These are phyloP conservation scores for Phaenicophaeus curvirostris DNA, from an alignment of 2,797 vertebrate genomes.

Conservation along the genomic window DNA sequence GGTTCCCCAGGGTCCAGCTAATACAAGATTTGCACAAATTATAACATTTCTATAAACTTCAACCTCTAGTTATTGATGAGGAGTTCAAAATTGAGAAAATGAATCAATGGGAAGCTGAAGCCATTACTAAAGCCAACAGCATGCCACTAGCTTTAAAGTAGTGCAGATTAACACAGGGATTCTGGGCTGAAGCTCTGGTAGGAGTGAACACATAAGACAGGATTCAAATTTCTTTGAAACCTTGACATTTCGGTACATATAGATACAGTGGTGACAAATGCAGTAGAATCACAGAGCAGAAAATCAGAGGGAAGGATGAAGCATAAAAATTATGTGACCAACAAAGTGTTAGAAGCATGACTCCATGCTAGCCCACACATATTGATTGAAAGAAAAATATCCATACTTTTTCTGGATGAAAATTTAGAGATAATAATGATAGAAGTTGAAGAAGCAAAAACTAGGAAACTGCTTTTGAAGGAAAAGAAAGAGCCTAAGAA, in stretches of 20 bases:
- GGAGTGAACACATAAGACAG: background rate
- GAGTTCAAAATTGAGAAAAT: slow-evolving; percentile 7
- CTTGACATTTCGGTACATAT: background rate
- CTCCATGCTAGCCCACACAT: background rate
- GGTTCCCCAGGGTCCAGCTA: slow-evolving; percentile 8
- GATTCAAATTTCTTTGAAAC: background rate
- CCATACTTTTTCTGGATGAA: background rate
- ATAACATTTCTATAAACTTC: slow-evolving; percentile 4
- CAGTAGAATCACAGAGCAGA: background rate
- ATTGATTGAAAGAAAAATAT: background rate
- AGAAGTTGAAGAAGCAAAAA: background rate
- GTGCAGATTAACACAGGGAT: background rate
- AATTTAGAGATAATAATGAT: background rate
- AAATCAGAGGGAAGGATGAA: background rate
- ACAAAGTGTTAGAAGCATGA: background rate
- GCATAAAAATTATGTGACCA: background rate
- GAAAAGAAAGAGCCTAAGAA: background rate
- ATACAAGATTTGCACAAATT: slow-evolving; percentile 21
- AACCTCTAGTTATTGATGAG: slow-evolving; percentile 4
- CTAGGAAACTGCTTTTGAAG: background rate
- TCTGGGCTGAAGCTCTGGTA: background rate
- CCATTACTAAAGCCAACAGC: background rate
- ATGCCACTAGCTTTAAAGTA: background rate
- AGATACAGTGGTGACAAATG: background rate
- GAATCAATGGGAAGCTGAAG: background rate